phyloP scores from a whole-genome alignment of 1,140 invertebrate species.

The Colletes gigas region DNA sequence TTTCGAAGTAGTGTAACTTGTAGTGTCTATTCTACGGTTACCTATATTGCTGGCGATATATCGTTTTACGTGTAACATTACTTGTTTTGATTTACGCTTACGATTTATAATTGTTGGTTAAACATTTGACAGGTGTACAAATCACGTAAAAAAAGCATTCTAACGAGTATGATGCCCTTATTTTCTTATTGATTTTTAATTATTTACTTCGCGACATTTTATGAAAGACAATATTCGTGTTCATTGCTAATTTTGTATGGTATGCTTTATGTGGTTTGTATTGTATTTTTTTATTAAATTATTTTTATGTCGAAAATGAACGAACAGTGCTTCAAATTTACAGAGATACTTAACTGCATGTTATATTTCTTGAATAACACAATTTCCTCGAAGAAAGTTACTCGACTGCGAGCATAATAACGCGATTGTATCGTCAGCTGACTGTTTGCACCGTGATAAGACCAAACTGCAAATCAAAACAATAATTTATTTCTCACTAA shows the following conservation, averaged over 20 bases:
- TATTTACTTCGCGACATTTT: neutral
- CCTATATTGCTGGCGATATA: neutral
- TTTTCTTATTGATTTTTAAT: neutral
- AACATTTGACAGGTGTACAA: slow-evolving; percentile 30
- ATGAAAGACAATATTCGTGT: neutral
- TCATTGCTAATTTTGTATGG: neutral
- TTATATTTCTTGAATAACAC: neutral
- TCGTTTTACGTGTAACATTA: neutral
- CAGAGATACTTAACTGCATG: neutral
- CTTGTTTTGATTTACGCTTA: neutral
- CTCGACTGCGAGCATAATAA: neutral
- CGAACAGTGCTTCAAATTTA: neutral
- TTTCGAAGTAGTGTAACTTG: neutral
- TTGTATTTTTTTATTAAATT: neutral
- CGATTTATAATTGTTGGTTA: neutral
- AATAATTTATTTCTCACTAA: neutral
- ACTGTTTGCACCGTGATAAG: neutral
- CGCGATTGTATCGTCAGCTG: neutral
- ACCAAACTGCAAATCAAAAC: neutral
- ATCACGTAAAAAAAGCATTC: neutral
- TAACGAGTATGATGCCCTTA: neutral
- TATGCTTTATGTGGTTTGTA: neutral
- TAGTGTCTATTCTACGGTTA: neutral
- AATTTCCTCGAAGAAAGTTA: neutral
- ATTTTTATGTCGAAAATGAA: neutral